These are phyloP conservation scores for Pungitius pungitius DNA, from an alignment of 2,113 vertebrate species.

Conservation along the genomic window DNA sequence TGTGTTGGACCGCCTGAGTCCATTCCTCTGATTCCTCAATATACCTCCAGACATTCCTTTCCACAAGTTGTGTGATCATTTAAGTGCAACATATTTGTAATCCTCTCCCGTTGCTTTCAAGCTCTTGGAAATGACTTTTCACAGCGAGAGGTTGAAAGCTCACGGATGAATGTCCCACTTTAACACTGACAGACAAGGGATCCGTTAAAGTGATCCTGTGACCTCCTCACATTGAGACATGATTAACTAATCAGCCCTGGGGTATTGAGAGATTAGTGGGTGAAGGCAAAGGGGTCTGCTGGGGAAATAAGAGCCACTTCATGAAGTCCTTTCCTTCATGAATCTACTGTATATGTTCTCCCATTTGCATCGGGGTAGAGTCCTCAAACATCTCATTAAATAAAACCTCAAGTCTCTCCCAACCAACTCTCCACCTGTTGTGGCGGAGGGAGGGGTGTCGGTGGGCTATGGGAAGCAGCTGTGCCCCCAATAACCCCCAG, in stretches of 20 bases:
- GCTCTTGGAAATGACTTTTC: background rate
- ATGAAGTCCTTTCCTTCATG: background rate
- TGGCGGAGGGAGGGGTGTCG: constrained; percentile 10
- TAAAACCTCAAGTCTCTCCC: background rate
- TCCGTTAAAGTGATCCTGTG: constrained; percentile 23
- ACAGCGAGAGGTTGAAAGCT: constrained; percentile 1
- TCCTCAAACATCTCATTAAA: background rate
- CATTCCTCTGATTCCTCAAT: background rate
- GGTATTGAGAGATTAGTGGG: constrained; percentile 14
- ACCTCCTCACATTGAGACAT: constrained; percentile 43
- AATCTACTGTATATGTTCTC: constrained; percentile 9
- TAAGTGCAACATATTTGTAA: background rate
- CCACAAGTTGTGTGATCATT: background rate
- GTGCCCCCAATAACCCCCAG: constrained; percentile 47
- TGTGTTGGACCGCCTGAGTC: background rate
- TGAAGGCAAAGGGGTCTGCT: constrained; percentile 3
- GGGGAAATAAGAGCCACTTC: constrained; percentile 31
- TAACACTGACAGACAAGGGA: constrained; percentile 47
- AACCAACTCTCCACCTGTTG: constrained; percentile 70
- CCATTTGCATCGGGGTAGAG: background rate
- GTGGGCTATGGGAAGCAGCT: constrained; percentile 70
- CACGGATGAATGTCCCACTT: constrained; percentile 43
- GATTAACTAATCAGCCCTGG: constrained; percentile 40
- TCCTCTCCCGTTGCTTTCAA: background rate
- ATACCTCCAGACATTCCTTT: background rate